Evolutionary conservation across 1,140 invertebrate genomes (phyloP).

Genomic region (Liolophura sinensis): DNA sequence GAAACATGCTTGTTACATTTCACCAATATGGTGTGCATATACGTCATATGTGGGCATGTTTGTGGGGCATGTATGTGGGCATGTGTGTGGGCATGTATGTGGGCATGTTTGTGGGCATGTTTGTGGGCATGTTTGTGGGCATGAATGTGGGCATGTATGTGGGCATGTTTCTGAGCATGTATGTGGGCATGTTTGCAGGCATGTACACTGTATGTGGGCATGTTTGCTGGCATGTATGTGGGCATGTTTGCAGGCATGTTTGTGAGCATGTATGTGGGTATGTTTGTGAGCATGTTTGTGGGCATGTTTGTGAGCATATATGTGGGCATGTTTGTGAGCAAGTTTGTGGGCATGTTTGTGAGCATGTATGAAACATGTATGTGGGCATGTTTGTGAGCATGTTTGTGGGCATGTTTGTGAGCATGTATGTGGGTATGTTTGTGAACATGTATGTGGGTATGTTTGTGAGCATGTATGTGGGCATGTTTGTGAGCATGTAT

Average conservation of each 20-base stretch:
- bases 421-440: background rate
- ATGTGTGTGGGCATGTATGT: too few species aligned
- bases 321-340: background rate
- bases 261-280: background rate
- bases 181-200: too few species aligned
- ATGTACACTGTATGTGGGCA: too few species aligned
- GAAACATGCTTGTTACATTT: too few species aligned
- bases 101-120: too few species aligned
- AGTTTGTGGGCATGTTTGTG: slow-evolving; percentile 1
- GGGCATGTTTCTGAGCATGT: too few species aligned
- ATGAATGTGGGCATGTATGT: too few species aligned
- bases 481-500: background rate
- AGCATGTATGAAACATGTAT: background rate
- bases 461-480: background rate
- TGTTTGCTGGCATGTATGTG: background rate
- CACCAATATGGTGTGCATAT: too few species aligned
- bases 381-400: background rate
- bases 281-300: background rate
- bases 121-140: too few species aligned
- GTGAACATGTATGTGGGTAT: background rate
- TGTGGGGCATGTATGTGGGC: too few species aligned
- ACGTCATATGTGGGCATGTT: too few species aligned
- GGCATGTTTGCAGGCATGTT: background rate
- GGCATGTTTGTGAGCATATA: background rate
- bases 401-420: background rate